Evolutionary conservation across 2,113 vertebrate species (phyloP), one percentile per base, ranked within the genome.

Genomic region (Mesocricetus auratus): DNA sequence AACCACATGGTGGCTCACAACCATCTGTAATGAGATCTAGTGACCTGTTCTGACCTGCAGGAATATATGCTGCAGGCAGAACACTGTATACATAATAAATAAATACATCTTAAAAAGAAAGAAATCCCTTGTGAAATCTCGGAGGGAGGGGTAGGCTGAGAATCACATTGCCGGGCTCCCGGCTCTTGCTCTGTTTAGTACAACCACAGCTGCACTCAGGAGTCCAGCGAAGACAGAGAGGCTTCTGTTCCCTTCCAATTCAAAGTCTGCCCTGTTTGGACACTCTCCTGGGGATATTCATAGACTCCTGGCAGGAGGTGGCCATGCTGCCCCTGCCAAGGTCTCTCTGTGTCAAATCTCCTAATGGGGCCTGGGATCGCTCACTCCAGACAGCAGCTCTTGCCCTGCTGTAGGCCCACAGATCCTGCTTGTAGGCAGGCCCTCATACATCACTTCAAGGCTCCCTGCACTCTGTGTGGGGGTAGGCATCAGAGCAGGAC

Each of bases 211-310:
- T 42, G 85, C 39, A 68, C 26, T 45, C 22, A 73, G 42, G 50
- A 79, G 36, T 78, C 47, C 62, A 29, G 53, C 71, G 81, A 93
- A 90, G 86, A 95, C 93, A 96, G 86, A 96, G 96, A 86, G 11
- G 53, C 79, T 90, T 96, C 90, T 96, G 95, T 97, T 42, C 21
- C 64, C 85, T 74, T 74, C 45, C n/a, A 36, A 45, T 47, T 78
- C 39, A 15, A 68, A 86, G 88, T 29, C 64, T 83, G 58, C 8
- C 88, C 93, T 10, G 11, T 58, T 88, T 95, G 97, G 89, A 90
- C 24, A 0, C 36, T 0, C 3, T 91, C 90, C 94, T 17, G 0
- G 93, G 93, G 89, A 19, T 73, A 12, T 36, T 86, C 62, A 47
- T 22, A 16, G 86, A 68, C 19, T 85, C 75, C 82, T 69, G 86